Base-by-base conservation (phyloP, 1,140 invertebrate species). In the Nymphalis io region DNA sequence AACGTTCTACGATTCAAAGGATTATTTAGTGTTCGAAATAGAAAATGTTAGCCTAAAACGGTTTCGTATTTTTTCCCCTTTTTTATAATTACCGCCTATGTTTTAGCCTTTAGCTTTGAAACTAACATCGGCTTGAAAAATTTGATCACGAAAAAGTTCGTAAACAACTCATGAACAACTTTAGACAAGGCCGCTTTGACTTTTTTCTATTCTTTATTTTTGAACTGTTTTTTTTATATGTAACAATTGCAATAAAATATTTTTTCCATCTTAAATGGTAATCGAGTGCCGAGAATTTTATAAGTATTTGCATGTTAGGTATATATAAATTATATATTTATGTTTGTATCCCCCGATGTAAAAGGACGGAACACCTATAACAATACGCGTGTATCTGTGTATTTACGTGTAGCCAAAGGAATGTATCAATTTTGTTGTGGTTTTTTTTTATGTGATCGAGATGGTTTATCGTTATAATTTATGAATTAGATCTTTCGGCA, bases 51-150 rank as follows among this genome's bases (percentile, higher is more conserved):
- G 12, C 46, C 42, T 61, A 48, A 61, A 51, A 61, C 60, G 42
- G 27, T 16, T 48, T 27, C 18, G 46, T 48, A 18, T 51, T 51
- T 48, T 20, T 46, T 13, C 38, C 21, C 48, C 46, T 18, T 42
- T 61, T 61, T 48, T 48, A 46, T 61, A 23, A 61, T 61, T 61
- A 61, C 60, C 40, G 42, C 40, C 20, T 27, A 23, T 61, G 42
- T 61, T 61, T 23, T 46, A 20, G 33, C 59, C 15, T 61, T 48
- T 61, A 61, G 60, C 42, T 61, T 48, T 46, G 60, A 46, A 12
- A 10, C 60, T 46, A 61, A 48, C 60, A 48, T 27, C 39, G 39
- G 59, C 20, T 39, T 44, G 42, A 21, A 46, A 61, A 48, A 27
- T 61, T 61, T 61, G 42, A 42, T 48, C 60, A 61, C 60, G 42